Evolutionary conservation across 1,140 invertebrate species (phyloP), one percentile per base, ranked within the genome.

Genomic region (Aethina tumida): DNA sequence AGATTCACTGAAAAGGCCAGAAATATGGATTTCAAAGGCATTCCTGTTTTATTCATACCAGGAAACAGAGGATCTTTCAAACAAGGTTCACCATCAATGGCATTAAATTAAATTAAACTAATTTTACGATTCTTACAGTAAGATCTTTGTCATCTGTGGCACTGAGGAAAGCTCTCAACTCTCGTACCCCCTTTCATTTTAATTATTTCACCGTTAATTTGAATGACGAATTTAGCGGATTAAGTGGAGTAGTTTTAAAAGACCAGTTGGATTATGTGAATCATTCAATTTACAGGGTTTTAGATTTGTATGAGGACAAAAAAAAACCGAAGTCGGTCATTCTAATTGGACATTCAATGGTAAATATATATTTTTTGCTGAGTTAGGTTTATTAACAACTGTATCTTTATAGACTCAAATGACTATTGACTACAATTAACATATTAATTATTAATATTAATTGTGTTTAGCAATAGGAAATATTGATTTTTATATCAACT

Each of bases 41-140:
- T 93, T 29, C 91, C 92, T 13, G 86, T 95, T 1, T 67, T 97
- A 26, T 97, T 93, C 66, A 74, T 96, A 38, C 91, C 89, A 29
- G 91, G 92, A 24, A 94, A 93, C 71, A 79, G 78, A 45, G 92
- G 92, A 2, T 95, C 90, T 24, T 78, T 89, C 53, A 87, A 85
- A 59, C 88, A 93, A 80, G 81, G 78, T 80, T n/a, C n/a, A n/a
- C n/a, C n/a, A n/a, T n/a, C n/a, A n/a, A n/a, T n/a, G n/a, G n/a
- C n/a, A n/a, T n/a, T n/a, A n/a, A n/a, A n/a, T n/a, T n/a, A n/a
- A n/a, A n/a, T n/a, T n/a, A n/a, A n/a, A n/a, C n/a, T n/a, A n/a
- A n/a, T n/a, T n/a, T n/a, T n/a, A n/a, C n/a, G n/a, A n/a, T n/a
- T 34, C 50, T 69, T 66, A 47, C 65, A 80, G 87, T 78, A 25